Base-by-base conservation (phyloP, 2,797 vertebrate genomes). In the Gymnothorax reevesii region DNA sequence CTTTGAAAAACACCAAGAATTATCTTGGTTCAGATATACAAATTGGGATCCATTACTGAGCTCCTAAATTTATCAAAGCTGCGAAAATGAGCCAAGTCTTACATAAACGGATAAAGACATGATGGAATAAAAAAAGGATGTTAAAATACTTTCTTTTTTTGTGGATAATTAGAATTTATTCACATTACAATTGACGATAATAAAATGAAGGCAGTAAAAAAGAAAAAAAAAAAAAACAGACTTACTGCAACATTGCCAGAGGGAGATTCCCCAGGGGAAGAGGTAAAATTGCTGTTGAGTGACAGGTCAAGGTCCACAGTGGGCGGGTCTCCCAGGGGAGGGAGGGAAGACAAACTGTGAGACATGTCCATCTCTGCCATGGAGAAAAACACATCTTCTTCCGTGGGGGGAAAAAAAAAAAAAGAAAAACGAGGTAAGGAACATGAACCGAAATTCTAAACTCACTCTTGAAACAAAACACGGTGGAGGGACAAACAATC, bases 301-400 rank as follows among this genome's bases (percentile, higher is more conserved):
- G 98, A 99, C 86, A 99, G 94, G 91, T 99, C 98, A 89, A 99
- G 95, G 94, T 99, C 99, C 91, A 99, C 96, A 12, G 97, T 97
- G 87, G 98, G 98, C 60, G 98, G 98, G 83, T 99, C 98, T 87
- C 98, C 99, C 86, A 99, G 96, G 84, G 99, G 98, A 83, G 98
- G 99, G 83, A 99, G 98, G 33, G 98, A 99, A 0, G 98, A 98
- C 85, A 99, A 95, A 89, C 98, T 99, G 89, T 99, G 98, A 84
- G 98, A 99, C 97, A 99, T 99, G 90, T 99, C 98, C 98, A 99
- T 99, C 92, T 99, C 98, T 60, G 98, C 98, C 99, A 99, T 99
- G 62, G 99, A 99, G 94, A 99, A 99, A 95, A 99, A 99, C 86
- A 99, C 98, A 89, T 99, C 99, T 94, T 99, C 99, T 97, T 96